Conservation (phyloP, 2,797 vertebrate genomes). For the Heteromormyrus szaboi region DNA sequence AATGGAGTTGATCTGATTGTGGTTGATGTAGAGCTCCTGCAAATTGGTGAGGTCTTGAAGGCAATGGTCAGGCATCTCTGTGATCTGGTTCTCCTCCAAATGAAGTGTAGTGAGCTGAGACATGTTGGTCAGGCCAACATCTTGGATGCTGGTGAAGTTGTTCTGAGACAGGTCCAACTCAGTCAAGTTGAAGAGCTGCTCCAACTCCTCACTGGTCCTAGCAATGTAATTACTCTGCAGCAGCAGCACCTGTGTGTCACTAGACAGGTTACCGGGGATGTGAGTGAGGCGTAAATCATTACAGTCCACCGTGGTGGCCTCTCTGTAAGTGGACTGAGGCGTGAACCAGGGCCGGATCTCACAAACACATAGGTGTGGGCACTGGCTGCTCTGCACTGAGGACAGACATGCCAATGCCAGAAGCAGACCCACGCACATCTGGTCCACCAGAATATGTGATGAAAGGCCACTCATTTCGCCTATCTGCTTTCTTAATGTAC, state of each 20-base stretch:
- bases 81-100: conserved; percentile 91
- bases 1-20: conserved; percentile 90
- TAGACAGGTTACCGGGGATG: conserved; percentile 87
- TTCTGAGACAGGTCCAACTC: conserved; percentile 95
- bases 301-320: conserved; percentile 94
- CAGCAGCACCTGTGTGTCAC: conserved; percentile 91
- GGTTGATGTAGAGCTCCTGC: conserved; percentile 96
- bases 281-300: conserved; percentile 87
- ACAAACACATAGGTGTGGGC: conserved; percentile 85
- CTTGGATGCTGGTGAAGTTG: conserved; percentile 84
- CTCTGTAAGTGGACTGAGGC: conserved; percentile 92
- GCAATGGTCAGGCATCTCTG: conserved; percentile 86
- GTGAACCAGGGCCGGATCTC: conserved; percentile 97
- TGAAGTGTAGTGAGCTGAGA: conserved; percentile 91
- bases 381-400: conserved; percentile 55
- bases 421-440: conserved; percentile 59
- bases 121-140: conserved; percentile 85
- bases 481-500: conserved; percentile 34
- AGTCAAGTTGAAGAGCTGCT: conserved; percentile 88
- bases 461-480: conserved; percentile 56
- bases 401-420: conserved; percentile 52
- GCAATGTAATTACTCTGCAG: conserved; percentile 95
- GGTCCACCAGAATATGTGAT: conserved; percentile 37
- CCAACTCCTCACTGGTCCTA: conserved; percentile 80
- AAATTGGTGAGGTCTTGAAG: conserved; percentile 85